Evolutionary conservation across 1,140 invertebrate genomes (phyloP).

Genomic region (Heliothis virescens): DNA sequence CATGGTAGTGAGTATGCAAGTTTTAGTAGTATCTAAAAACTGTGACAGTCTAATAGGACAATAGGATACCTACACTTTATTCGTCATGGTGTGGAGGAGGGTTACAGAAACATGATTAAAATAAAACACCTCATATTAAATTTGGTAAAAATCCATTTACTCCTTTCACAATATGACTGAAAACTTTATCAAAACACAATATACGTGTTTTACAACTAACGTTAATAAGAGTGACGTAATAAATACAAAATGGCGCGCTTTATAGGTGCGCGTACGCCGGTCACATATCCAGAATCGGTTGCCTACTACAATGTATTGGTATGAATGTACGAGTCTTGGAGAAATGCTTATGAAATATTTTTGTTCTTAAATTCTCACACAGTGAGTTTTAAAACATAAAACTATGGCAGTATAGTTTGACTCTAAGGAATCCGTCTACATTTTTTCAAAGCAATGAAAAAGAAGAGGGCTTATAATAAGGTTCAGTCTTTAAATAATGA

Average conservation of each 20-base stretch:
- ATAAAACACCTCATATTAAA: slow-evolving; percentile 57
- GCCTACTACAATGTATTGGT: slow-evolving; percentile 10
- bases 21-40: too few species aligned
- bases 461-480: background rate
- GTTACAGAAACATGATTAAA: background rate
- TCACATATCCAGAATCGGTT: slow-evolving; percentile 54
- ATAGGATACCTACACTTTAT: too few species aligned
- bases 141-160: slow-evolving; percentile 84
- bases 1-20: too few species aligned
- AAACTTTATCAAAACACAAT: slow-evolving; percentile 85
- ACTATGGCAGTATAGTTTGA: too few species aligned
- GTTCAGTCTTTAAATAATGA: background rate
- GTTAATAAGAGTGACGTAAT: slow-evolving; percentile 79
- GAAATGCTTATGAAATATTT: slow-evolving; percentile 18
- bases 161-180: slow-evolving; percentile 83
- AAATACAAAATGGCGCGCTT: slow-evolving; percentile 67
- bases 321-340: background rate
- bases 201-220: slow-evolving; percentile 81
- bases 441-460: background rate
- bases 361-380: background rate
- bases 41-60: too few species aligned
- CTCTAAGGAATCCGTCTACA: too few species aligned
- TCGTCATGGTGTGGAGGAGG: background rate
- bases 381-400: background rate
- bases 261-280: slow-evolving; percentile 38